Evolutionary conservation across 2,888 invertebrate species (phyloP), one percentile per base, ranked within the genome.

Genomic region (Archips xylosteana): DNA sequence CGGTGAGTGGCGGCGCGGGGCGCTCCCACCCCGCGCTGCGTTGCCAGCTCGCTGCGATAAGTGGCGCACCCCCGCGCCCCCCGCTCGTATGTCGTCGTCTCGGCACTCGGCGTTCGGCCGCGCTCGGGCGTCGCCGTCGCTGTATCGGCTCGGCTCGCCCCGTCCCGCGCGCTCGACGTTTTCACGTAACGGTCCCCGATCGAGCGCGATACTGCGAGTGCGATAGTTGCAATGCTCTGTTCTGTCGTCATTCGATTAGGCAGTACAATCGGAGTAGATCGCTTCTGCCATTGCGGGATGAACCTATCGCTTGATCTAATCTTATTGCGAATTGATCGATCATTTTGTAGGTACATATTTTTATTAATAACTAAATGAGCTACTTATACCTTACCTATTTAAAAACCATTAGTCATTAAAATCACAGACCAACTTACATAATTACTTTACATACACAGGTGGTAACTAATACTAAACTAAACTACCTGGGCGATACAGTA

Each of bases 1-100:
- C 91, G 94, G 94, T 95, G 96, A 95, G 95, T 91, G 95, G 95
- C 90, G 92, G 89, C 82, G 92, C 91, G 94, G 94, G 92, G 93
- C 88, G 93, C 91, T 90, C 88, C 90, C 91, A 89, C 92, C 92
- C 93, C 91, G 92, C 90, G 94, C 95, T 91, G 83, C 88, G 95
- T 94, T 94, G 94, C 94, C 94, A 91, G 92, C 90, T 92, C 92
- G 92, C 88, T 78, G 92, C 91, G 93, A 91, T 94, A 94, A 93
- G 94, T 94, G 94, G 94, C 93, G 94, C 94, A 93, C 93, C 92
- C 93, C 94, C 94, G 87, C 93, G 87, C 86, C 91, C 91, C 92
- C 88, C 89, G 87, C 87, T 87, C 87, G 87, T 87, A 89, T 89
- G 90, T 89, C 89, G 89, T 88, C 90, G 91, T 90, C 92, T 92